phyloP scores from a whole-genome alignment of 2,113 vertebrate species.

The cattle (Bos taurus) region DNA sequence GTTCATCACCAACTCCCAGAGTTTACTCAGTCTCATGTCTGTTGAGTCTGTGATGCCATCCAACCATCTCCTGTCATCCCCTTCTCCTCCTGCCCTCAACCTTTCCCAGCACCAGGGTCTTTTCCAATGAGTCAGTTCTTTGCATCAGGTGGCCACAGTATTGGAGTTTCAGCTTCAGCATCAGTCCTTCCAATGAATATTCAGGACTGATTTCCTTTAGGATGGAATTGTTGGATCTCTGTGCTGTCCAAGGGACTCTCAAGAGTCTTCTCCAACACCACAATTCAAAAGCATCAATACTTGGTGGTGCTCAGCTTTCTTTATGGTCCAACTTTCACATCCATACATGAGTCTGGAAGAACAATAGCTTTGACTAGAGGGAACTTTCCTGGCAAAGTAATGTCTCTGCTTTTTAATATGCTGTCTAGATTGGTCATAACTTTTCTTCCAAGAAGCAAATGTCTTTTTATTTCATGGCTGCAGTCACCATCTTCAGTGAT shows the following conservation, averaged over 20 bases:
- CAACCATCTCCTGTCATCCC: background rate
- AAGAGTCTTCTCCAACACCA: background rate
- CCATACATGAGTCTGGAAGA: background rate
- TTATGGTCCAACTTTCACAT: background rate
- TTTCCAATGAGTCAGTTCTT: background rate
- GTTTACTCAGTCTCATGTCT: background rate
- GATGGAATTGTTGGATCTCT: background rate
- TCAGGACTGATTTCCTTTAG: background rate
- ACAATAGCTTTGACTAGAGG: background rate
- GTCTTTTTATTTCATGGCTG: background rate
- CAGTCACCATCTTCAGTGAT: background rate
- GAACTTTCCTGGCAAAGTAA: background rate
- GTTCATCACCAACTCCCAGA: rapidly evolving
- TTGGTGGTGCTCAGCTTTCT: background rate
- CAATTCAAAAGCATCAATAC: background rate
- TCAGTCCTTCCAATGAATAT: background rate
- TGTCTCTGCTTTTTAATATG: background rate
- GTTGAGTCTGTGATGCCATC: background rate
- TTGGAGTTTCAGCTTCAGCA: background rate
- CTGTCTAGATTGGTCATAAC: background rate
- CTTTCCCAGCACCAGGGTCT: background rate
- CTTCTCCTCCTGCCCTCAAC: background rate
- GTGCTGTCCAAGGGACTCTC: background rate
- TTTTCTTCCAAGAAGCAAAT: background rate
- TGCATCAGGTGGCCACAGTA: background rate